Conservation (phyloP, 1,140 invertebrate species). For the Anthonomus grandis region DNA sequence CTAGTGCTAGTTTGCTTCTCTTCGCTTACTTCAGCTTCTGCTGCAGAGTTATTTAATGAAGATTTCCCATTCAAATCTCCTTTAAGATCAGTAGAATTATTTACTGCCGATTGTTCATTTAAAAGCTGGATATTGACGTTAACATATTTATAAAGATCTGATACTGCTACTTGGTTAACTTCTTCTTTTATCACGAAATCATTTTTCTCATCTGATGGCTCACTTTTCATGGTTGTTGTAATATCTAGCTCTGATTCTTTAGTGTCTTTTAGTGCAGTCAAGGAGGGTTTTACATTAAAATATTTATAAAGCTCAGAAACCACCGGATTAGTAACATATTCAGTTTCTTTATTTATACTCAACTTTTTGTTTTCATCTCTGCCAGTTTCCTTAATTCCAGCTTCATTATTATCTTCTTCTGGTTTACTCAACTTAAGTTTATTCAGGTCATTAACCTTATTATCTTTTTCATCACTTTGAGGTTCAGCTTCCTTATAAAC, state of each 20-base stretch:
- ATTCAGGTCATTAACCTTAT: too few species aligned
- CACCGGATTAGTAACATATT: too few species aligned
- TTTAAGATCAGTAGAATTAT: not conserved
- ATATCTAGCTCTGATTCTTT: too few species aligned
- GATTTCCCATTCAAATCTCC: too few species aligned
- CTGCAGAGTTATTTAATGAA: not conserved
- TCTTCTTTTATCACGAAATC: not conserved
- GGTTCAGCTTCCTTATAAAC: constrained; percentile 14
- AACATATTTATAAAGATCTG: constrained; percentile 3
- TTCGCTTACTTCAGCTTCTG: constrained; percentile 11
- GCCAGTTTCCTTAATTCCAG: not conserved
- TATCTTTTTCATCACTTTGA: too few species aligned
- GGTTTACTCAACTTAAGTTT: too few species aligned
- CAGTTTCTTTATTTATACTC: too few species aligned
- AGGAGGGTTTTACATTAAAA: not conserved
- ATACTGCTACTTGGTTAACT: not conserved
- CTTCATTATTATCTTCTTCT: too few species aligned
- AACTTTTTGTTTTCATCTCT: not conserved
- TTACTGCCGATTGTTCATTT: not conserved
- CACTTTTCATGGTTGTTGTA: too few species aligned
- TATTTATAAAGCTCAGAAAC: constrained; percentile 3
- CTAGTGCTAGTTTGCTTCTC: not conserved
- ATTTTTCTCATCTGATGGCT: too few species aligned
- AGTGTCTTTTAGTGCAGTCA: not conserved
- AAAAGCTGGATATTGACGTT: constrained; percentile 3